A percentile compares a stretch with the other conserved stretches of the same genome.
Conservation (phyloP, 2,888 invertebrate species). For the Limnephilus auricula region DNA sequence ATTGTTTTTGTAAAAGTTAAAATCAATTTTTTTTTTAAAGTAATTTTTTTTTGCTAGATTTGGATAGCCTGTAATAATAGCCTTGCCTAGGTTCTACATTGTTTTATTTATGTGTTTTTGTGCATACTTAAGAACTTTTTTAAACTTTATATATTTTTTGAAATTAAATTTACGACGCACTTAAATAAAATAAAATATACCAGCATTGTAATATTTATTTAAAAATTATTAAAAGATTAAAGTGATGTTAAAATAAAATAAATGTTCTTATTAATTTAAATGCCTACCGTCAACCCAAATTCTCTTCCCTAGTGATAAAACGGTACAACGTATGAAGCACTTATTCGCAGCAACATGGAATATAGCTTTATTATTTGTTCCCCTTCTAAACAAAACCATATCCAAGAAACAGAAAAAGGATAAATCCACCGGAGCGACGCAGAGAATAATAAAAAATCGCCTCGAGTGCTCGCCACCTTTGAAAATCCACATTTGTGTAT, state of each 20-base stretch:
- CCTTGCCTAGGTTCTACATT: neutral
- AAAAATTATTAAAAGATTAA: slow-evolving; percentile 17
- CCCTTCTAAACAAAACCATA: no score
- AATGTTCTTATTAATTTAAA: neutral
- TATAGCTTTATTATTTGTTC: no score
- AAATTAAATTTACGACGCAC: neutral
- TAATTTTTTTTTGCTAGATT: neutral
- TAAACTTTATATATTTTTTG: neutral
- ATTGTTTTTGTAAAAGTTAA: neutral
- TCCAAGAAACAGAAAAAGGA: no score
- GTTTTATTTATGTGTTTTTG: neutral
- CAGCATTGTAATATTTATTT: slow-evolving; percentile 23
- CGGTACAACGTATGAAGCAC: no score
- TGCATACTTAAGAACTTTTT: neutral
- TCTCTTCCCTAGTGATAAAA: neutral
- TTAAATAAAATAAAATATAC: neutral
- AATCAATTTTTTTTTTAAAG: no score
- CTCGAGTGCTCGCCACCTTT: no score
- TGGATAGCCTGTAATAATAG: neutral
- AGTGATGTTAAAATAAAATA: slow-evolving; percentile 36
- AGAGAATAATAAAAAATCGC: no score
- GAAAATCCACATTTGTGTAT: no score
- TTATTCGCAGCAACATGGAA: no score
- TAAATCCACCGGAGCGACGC: no score
- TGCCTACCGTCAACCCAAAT: neutral